Evolutionary conservation across 2,888 invertebrate species (phyloP).

Genomic region (Nephrotoma guestfalica): DNA sequence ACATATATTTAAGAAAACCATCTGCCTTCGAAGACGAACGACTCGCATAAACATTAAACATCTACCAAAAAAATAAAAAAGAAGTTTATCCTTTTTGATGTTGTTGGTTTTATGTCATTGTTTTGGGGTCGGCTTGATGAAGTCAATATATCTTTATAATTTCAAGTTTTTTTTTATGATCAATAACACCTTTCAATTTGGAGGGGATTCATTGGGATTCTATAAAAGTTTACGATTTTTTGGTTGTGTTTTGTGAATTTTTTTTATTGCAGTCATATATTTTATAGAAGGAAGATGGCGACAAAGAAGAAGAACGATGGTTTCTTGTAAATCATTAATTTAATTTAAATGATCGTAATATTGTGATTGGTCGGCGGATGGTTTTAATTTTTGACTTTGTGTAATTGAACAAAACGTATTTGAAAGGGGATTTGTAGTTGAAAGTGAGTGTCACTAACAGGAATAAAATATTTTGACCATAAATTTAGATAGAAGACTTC

Average conservation of each 20-base stretch:
- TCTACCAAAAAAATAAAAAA: neutral
- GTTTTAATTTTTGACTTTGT: neutral
- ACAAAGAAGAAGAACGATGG: neutral
- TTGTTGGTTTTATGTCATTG: neutral
- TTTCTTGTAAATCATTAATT: neutral
- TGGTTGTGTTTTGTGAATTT: neutral
- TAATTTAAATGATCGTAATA: neutral
- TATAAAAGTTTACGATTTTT: neutral
- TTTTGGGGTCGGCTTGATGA: neutral
- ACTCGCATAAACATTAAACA: neutral
- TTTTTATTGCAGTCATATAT: neutral
- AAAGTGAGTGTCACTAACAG: too few relatives aligned
- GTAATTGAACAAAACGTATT: neutral
- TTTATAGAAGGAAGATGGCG: neutral
- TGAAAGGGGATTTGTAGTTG: neutral
- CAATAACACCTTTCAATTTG: neutral
- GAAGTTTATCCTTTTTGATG: neutral
- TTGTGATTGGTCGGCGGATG: neutral
- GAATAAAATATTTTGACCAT: too few relatives aligned
- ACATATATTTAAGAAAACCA: neutral
- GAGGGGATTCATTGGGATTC: neutral
- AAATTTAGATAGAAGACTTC: too few relatives aligned
- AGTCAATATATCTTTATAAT: neutral
- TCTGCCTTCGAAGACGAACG: neutral
- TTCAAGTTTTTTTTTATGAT: neutral